These are phyloP conservation scores for Scylla paramamosain DNA, from an alignment of 1,140 invertebrate genomes.

Conservation along the genomic window DNA sequence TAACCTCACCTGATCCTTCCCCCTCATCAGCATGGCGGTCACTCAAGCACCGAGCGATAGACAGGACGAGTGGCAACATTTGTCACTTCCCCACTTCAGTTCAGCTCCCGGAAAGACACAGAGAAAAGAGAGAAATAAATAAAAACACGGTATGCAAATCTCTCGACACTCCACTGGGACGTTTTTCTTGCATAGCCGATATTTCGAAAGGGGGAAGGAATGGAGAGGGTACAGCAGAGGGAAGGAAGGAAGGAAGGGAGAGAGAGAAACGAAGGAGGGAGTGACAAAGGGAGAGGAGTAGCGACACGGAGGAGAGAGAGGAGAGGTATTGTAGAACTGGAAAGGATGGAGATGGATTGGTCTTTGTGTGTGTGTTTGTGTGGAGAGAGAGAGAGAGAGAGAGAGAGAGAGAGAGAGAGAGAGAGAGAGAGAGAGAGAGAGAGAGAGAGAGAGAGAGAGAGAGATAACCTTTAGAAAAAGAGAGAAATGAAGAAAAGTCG, in stretches of 20 bases:
- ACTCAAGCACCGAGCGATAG: not conserved
- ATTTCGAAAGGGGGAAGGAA: not conserved
- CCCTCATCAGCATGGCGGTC: not conserved
- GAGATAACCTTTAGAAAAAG: not conserved
- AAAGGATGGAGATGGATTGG: not conserved
- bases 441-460: not conserved
- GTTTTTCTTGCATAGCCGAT: not conserved
- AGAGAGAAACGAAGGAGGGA: not conserved
- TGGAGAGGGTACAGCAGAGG: not conserved
- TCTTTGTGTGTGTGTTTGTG: not conserved
- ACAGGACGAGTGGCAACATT: not conserved
- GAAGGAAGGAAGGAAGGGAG: not conserved
- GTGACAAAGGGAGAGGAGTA: not conserved
- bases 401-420: not conserved
- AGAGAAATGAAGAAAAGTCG: no score
- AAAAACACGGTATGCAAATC: not conserved
- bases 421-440: not conserved
- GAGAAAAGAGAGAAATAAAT: not conserved
- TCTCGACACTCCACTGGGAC: not conserved
- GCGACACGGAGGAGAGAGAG: not conserved
- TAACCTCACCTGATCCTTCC: not conserved
- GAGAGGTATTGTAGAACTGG: not conserved
- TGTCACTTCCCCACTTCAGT: not conserved
- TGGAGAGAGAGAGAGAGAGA: not conserved
- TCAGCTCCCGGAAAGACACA: not conserved